phyloP scores from a whole-genome alignment of 2,888 invertebrate species.

The Tenthredo livida region DNA sequence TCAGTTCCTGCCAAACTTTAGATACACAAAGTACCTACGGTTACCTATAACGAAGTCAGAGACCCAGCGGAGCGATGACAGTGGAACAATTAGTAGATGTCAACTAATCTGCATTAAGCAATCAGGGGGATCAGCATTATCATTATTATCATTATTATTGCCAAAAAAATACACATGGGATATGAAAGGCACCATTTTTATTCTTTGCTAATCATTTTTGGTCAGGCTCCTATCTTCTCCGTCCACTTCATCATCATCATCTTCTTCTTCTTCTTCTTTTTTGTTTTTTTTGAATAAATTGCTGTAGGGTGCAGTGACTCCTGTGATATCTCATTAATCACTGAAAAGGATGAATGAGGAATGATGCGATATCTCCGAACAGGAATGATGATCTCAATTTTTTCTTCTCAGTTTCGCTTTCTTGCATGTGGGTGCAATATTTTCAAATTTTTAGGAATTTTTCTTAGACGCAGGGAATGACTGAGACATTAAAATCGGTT shows the following conservation, averaged over 20 bases:
- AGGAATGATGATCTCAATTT: background rate
- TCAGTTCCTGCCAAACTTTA: slow-evolving; percentile 52
- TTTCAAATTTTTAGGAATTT: background rate
- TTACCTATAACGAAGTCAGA: slow-evolving; percentile 40
- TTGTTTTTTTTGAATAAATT: background rate
- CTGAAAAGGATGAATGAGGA: background rate
- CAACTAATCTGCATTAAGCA: background rate
- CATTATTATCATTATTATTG: background rate
- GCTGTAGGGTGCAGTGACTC: background rate
- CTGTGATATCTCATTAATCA: background rate
- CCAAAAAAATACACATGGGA: background rate
- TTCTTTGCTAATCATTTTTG: background rate
- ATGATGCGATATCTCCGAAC: background rate
- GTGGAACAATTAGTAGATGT: background rate
- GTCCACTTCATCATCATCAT: background rate
- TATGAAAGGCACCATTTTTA: background rate
- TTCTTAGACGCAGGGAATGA: no score
- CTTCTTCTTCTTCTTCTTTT: background rate
- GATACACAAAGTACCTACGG: slow-evolving; percentile 15
- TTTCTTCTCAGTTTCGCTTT: background rate
- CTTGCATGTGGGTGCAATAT: background rate
- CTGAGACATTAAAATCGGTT: background rate
- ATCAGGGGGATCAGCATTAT: background rate
- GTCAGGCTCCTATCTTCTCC: no score
- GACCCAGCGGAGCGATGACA: background rate